Evolutionary conservation across 2,888 invertebrate genomes (phyloP).

Genomic region (Miltochrista miniata): DNA sequence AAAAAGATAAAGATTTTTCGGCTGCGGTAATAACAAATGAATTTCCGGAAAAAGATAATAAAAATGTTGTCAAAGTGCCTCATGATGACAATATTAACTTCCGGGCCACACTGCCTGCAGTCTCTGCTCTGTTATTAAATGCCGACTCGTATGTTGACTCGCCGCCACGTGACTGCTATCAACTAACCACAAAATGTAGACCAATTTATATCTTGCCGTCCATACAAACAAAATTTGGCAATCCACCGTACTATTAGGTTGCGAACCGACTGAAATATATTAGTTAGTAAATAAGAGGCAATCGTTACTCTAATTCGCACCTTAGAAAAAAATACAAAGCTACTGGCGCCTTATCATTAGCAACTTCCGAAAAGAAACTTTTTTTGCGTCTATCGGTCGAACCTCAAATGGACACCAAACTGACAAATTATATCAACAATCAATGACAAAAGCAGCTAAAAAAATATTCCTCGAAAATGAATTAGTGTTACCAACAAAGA

Average conservation of each 20-base stretch:
- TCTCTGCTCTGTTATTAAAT: slow-evolving; percentile 57
- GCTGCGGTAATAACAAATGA: slow-evolving; percentile 20
- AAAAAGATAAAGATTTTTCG: too few species aligned
- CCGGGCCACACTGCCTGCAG: slow-evolving; percentile 72
- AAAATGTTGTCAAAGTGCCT: slow-evolving; percentile 59
- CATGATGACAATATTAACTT: slow-evolving; percentile 69
- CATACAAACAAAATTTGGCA: slow-evolving; percentile 14
- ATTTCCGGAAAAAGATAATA: slow-evolving; percentile 57
- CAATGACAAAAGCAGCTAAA: slow-evolving; percentile 56
- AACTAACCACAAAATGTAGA: slow-evolving; percentile 53
- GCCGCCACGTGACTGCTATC: slow-evolving; percentile 59
- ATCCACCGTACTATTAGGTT: slow-evolving; percentile 32
- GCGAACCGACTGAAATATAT: slow-evolving; percentile 20
- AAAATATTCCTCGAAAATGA: slow-evolving; percentile 48
- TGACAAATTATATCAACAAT: slow-evolving; percentile 78
- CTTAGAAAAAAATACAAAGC: slow-evolving; percentile 62
- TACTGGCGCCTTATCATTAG: slow-evolving; percentile 81
- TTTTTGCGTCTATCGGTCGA: slow-evolving; percentile 69
- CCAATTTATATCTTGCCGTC: slow-evolving; percentile 30
- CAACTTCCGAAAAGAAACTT: slow-evolving; percentile 73
- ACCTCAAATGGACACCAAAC: slow-evolving; percentile 73
- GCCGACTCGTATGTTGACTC: slow-evolving; percentile 46
- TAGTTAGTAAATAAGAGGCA: slow-evolving; percentile 23
- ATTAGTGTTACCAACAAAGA: slow-evolving; percentile 52
- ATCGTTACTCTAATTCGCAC: slow-evolving; percentile 57